Conservation (phyloP, 2,888 invertebrate genomes). For the Euproctis similis region DNA sequence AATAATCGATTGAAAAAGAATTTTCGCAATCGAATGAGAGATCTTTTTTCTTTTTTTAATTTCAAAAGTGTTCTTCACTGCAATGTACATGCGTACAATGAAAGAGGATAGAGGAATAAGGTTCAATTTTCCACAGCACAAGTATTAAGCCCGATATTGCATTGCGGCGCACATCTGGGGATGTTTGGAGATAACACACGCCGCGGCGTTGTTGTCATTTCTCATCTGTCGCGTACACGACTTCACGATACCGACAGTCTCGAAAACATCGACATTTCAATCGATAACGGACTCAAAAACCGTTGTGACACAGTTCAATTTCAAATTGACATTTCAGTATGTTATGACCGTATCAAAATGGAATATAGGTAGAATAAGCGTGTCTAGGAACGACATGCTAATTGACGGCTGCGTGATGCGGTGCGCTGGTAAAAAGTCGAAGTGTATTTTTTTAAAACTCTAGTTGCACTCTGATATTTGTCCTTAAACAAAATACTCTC, state of each 20-base stretch:
- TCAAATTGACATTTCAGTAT: conserved; percentile 15
- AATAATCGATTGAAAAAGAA: no score
- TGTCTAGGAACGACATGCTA: conserved; percentile 72
- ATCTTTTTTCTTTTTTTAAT: no score
- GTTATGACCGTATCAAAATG: conserved; percentile 34
- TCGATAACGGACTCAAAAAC: conserved; percentile 47
- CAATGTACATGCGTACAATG: no score
- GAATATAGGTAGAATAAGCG: conserved; percentile 39
- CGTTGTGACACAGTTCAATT: conserved; percentile 30
- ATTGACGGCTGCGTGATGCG: no score
- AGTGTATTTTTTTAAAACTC: no score
- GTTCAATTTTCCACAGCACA: no score
- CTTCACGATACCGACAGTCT: conserved; percentile 48
- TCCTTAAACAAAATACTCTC: no score
- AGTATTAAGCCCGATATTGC: conserved; percentile 15
- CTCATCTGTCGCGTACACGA: conserved; percentile 70
- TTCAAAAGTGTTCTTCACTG: no score
- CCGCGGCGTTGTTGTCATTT: conserved; percentile 69
- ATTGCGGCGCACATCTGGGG: conserved; percentile 62
- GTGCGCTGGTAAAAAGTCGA: no score
- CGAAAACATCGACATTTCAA: conserved; percentile 44
- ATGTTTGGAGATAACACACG: conserved; percentile 57
- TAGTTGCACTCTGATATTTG: no score
- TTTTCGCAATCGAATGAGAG: no score
- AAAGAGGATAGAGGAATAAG: no score